These are phyloP conservation scores for Heliconius melpomene DNA, from an alignment of 1,140 invertebrate species.

Conservation along the genomic window DNA sequence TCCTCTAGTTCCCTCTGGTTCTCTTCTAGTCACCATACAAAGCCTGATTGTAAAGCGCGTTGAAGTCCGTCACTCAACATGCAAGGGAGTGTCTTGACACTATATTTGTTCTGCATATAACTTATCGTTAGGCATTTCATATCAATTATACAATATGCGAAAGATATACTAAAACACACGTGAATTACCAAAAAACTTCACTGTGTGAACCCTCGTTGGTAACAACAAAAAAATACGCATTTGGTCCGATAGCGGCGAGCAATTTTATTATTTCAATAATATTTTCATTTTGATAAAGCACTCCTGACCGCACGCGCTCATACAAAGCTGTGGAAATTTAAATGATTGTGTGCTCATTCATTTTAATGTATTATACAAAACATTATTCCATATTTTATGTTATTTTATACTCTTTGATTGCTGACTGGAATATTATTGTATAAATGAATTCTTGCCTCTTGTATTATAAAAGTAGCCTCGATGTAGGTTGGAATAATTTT, in stretches of 20 bases:
- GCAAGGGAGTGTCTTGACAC: too few species aligned
- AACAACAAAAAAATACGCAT: neutral
- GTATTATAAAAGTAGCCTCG: neutral
- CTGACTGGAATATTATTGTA: neutral
- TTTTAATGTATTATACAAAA: conserved; percentile 5
- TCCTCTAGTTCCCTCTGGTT: too few species aligned
- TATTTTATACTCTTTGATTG: conserved; percentile 3
- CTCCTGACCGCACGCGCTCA: neutral
- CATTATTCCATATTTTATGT: neutral
- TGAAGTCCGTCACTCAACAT: too few species aligned
- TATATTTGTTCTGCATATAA: too few species aligned
- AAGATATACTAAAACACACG: too few species aligned
- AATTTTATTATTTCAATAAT: conserved; percentile 15
- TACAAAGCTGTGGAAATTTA: conserved; percentile 10
- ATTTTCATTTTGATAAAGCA: conserved; percentile 13
- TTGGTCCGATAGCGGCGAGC: neutral
- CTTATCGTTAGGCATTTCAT: too few species aligned
- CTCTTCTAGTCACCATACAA: too few species aligned
- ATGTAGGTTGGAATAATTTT: neutral
- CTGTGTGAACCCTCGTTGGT: neutral
- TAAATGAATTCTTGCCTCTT: neutral
- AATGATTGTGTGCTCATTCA: conserved; percentile 9
- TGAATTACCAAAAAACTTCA: neutral
- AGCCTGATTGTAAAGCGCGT: too few species aligned
- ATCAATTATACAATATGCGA: too few species aligned